Base-by-base conservation (phyloP, 2,888 invertebrate species). In the Didymodactylos carnosus region DNA sequence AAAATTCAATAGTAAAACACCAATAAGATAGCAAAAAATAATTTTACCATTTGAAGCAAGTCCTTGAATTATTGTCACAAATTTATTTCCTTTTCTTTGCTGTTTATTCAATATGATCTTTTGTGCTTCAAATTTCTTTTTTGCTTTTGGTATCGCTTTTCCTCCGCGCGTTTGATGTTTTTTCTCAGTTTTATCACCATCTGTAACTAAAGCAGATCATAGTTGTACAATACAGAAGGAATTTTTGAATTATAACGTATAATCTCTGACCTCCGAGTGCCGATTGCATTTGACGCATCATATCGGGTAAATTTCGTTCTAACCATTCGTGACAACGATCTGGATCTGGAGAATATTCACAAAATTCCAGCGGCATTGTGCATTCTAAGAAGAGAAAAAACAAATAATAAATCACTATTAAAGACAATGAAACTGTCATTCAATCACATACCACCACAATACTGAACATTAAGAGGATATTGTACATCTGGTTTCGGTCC, bases 141-240 rank as follows among this genome's bases (percentile, higher is more conserved):
- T 94, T 14, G 93, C 88, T 83, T 94, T 94, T 75, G 94, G 87
- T 86, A 92, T 89, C 46, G 94, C 97, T 83, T 94, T 94, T 11
- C 97, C 97, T 46, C 97, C 97, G 70, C 97, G 88, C 82, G 94
- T 97, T 81, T 97, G 95, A 25, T 94, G 86, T 69, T 74, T 74
- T 39, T 74, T 74, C 10, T 74, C 74, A 46, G 39, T 41, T 8
- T 19, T 40, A 27, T 72, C 74, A 71, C 62, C 71, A 11, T 13
- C 16, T 13, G 46, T 43, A 29, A 14, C 14, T 29, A 19, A 27
- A 16, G n/a, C n/a, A n/a, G n/a, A n/a, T n/a, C n/a, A n/a, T n/a
- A n/a, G n/a, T n/a, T n/a, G n/a, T n/a, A n/a, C n/a, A n/a, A n/a
- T n/a, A n/a, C n/a, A n/a, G n/a, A n/a, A n/a, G n/a, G n/a, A n/a